Evolutionary conservation across 2,888 invertebrate species (phyloP).

Genomic region (Phragmatobia fuliginosa): DNA sequence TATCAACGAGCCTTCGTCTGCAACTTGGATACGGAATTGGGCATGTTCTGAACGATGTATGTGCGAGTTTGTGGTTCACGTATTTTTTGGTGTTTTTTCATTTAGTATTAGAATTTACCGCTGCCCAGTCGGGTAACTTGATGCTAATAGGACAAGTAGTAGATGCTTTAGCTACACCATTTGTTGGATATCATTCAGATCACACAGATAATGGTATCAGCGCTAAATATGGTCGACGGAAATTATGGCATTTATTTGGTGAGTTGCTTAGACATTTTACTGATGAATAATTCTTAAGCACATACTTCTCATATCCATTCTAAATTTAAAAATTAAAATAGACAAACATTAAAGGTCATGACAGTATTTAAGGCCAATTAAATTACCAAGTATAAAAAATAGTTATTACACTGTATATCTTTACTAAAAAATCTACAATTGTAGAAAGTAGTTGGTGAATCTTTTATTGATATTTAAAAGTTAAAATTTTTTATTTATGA

Average conservation of each 20-base stretch:
- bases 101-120: constrained; percentile 86
- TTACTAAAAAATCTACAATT: not conserved
- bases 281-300: not conserved
- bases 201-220: constrained; percentile 88
- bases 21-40: constrained; percentile 91
- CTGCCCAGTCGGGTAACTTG: constrained; percentile 87
- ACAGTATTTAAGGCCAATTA: not conserved
- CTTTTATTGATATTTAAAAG: not conserved
- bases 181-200: constrained; percentile 95
- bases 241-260: constrained; percentile 97
- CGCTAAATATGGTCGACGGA: constrained; percentile 92
- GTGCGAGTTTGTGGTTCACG: constrained; percentile 97
- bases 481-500: too few relatives aligned
- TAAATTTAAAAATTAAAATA: not conserved
- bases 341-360: not conserved
- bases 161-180: constrained; percentile 95
- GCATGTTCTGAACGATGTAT: constrained; percentile 96
- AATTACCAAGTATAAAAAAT: too few relatives aligned
- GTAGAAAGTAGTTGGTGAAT: not conserved
- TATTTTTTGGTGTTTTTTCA: constrained; percentile 94
- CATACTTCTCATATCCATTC: not conserved
- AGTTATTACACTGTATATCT: not conserved
- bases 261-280: constrained; percentile 58
- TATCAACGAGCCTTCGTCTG: constrained; percentile 75
- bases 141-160: constrained; percentile 94